Conservation (phyloP, 2,113 vertebrate species). For the Neodon shergylaensis region DNA sequence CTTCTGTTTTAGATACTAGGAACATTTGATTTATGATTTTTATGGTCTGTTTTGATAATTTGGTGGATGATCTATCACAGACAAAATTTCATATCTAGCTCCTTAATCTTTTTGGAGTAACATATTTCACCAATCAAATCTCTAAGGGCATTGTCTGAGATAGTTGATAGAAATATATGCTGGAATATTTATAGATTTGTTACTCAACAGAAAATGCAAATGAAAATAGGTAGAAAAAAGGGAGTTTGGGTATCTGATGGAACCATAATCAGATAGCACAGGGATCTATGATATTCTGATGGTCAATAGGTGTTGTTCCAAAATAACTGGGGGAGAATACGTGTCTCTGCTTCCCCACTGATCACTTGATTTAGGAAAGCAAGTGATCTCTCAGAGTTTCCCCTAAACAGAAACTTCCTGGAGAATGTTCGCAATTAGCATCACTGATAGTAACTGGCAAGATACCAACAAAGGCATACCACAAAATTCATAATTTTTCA, state of each 20-base stretch:
- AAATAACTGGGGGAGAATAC: background rate
- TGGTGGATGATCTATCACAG: background rate
- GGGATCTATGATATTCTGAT: background rate
- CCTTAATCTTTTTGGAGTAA: background rate
- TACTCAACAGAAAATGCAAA: background rate
- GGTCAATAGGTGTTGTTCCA: background rate
- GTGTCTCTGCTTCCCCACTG: background rate
- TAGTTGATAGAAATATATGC: background rate
- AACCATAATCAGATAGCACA: background rate
- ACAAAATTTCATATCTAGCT: background rate
- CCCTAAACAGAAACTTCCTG: background rate
- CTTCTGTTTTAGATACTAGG: background rate
- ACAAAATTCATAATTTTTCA: background rate
- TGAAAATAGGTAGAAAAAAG: background rate
- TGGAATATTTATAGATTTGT: background rate
- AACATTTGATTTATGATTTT: background rate
- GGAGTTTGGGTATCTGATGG: background rate
- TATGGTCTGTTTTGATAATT: background rate
- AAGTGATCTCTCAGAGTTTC: background rate
- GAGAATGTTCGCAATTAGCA: background rate
- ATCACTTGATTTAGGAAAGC: background rate
- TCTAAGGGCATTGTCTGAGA: background rate
- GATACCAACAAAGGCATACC: background rate
- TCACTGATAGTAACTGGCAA: background rate
- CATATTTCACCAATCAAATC: background rate